Conservation (phyloP, 1,140 invertebrate species). For the Anoplolepis gracilipes region DNA sequence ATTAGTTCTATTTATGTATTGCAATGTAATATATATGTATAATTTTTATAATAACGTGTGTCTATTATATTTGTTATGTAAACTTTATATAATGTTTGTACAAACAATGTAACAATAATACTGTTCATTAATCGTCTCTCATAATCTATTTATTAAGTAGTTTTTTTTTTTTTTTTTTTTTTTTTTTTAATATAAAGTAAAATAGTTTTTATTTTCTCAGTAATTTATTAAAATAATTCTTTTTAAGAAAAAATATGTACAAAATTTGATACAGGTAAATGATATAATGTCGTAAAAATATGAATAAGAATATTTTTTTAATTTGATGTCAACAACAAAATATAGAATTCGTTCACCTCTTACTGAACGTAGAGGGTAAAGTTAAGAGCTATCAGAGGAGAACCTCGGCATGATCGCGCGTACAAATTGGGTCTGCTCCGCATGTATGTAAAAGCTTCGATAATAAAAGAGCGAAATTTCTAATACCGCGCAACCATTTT, state of each 20-base stretch:
- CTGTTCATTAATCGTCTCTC: background rate
- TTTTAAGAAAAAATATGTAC: background rate
- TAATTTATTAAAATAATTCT: too few species aligned
- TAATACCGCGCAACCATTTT: background rate
- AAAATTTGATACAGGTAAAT: background rate
- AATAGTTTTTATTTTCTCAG: too few species aligned
- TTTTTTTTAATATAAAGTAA: background rate
- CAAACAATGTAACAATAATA: slow-evolving; percentile 1
- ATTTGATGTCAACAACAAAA: background rate
- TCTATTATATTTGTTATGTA: background rate
- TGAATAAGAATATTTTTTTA: background rate
- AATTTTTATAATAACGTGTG: background rate
- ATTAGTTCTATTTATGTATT: background rate
- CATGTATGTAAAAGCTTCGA: slow-evolving; percentile 16
- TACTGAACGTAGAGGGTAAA: background rate
- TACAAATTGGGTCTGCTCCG: slow-evolving; percentile 35
- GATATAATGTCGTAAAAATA: background rate
- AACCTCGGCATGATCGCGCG: slow-evolving; percentile 26
- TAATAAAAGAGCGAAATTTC: slow-evolving; percentile 40
- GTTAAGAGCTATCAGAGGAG: slow-evolving; percentile 35
- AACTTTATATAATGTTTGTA: background rate
- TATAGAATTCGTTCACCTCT: background rate
- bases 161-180: too few species aligned
- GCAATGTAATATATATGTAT: background rate
- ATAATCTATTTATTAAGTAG: background rate